Conservation (phyloP, 1,140 invertebrate genomes). For the Macrobrachium nipponense region DNA sequence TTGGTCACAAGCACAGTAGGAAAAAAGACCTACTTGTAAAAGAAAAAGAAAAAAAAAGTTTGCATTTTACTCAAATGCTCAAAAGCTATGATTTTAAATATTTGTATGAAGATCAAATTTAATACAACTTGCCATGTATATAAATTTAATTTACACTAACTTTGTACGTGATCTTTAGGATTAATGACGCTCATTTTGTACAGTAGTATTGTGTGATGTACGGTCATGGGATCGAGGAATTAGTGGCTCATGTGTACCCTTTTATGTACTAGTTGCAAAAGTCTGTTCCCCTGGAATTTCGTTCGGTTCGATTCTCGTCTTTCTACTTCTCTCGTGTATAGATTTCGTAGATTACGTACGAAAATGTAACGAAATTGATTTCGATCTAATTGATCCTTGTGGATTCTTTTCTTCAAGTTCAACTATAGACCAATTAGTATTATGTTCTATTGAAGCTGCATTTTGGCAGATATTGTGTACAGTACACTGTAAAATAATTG, state of each 20-base stretch:
- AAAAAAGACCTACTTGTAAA: constrained; percentile 21
- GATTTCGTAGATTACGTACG: background rate
- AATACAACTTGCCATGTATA: constrained; percentile 56
- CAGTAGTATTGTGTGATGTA: constrained; percentile 37
- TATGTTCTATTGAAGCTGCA: too few relatives aligned
- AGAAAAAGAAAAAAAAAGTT: constrained; percentile 13
- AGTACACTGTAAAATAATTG: too few relatives aligned
- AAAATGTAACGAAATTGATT: too few relatives aligned
- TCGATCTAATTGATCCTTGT: too few relatives aligned
- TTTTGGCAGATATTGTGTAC: too few relatives aligned
- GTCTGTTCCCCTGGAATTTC: background rate
- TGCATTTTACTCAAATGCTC: constrained; percentile 56
- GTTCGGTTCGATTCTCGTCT: background rate
- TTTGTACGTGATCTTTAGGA: constrained; percentile 43
- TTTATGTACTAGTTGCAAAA: background rate
- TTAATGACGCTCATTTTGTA: constrained; percentile 39
- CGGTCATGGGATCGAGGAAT: constrained; percentile 19
- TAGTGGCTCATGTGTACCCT: constrained; percentile 19
- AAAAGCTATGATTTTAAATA: constrained; percentile 42
- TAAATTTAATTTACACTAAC: constrained; percentile 52
- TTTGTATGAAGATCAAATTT: constrained; percentile 54
- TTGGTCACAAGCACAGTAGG: constrained; percentile 26
- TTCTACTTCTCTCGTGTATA: background rate
- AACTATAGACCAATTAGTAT: too few relatives aligned
- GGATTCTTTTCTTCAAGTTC: too few relatives aligned